Evolutionary conservation across 1,140 invertebrate species (phyloP), one percentile per base, ranked within the genome.

Genomic region (Matsumurasca onukii): DNA sequence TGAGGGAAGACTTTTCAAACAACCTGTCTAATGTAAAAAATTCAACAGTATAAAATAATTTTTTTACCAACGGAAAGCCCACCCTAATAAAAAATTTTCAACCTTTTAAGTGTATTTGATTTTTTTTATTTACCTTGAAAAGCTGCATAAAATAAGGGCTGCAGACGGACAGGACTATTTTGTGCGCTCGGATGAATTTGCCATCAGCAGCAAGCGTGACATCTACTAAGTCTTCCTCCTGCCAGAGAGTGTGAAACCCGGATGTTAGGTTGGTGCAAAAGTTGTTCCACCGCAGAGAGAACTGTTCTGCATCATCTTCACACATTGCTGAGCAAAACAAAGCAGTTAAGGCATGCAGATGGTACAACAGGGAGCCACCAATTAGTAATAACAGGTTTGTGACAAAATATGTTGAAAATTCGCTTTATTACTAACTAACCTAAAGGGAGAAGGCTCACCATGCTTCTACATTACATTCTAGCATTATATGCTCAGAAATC

Each of bases 141-240:
- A 90, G 83, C 77, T 85, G 82, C 77, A 88, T 88, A 79, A 91
- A 90, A 77, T 88, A 90, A 17, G 88, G 86, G 75, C 87, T 89
- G 78, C 89, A 90, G 75, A 90, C 87, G 66, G 88, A 88, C 2
- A 90, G 77, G 67, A 90, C 86, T 57, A 90, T 81, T 82, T 88
- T 88, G 72, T 91, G 89, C 20, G 88, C 88, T 78, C 89, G 87
- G 52, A 90, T 74, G 71, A 86, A 85, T 73, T 87, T 82, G 22
- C 88, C 88, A 72, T 88, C 88, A 51, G 87, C 88, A 30, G 88
- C 88, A 65, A 90, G 78, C 31, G 89, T 90, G 22, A 90, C 88
- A 79, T 91, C 89, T 0, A 89, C 87, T 75, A 90, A 85, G 74
- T 88, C 85, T 73, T 86, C 83, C 69, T 85, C 86, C 72, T 85